Evolutionary conservation across 2,113 vertebrate genomes (phyloP), one percentile per base, ranked within the genome.

Genomic region (Caracal caracal): DNA sequence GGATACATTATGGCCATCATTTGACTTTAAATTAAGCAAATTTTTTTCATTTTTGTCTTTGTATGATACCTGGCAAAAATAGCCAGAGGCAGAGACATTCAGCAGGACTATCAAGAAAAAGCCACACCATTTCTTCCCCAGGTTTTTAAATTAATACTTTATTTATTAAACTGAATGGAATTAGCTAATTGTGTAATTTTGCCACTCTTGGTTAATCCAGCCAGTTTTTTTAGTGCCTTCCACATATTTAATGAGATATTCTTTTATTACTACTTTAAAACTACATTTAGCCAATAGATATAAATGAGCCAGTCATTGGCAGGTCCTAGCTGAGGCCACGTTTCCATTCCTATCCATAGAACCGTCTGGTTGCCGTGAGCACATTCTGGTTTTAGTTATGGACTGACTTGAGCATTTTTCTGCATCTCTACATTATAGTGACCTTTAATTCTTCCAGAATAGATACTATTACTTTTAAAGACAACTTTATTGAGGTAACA

Each of bases 21-120:
- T 93, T 84, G 84, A 71, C 92, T 95, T 96, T 94, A 90, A 94
- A 73, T 79, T 73, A 71, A 51, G 65, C 61, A 98, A 7, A 87
- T n/a, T 19, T 79, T 70, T 66, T 40, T 47, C 0, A 2, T 73
- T 70, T 79, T 86, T 90, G 8, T 87, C 8, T 86, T 35, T 30
- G 6, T 93, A 92, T 83, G 53, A 71, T 76, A n/a, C 17, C 26
- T 53, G 16, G 56, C 13, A 75, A 35, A 47, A 88, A 83, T 30
- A 35, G 7, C 22, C 70, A 89, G 37, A 49, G 81, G 24, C 22
- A 71, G 65, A 87, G 85, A 63, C 30, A 35, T 71, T 63, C 15
- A 76, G 13, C 24, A 86, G 75, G 35, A 63, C 30, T 28, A 7
- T 92, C 28, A 90, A 43, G 85, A 90, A 30, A 63, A 88, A n/a